These are phyloP conservation scores for Podilymbus podiceps DNA, from an alignment of 2,113 vertebrate genomes.

Conservation along the genomic window DNA sequence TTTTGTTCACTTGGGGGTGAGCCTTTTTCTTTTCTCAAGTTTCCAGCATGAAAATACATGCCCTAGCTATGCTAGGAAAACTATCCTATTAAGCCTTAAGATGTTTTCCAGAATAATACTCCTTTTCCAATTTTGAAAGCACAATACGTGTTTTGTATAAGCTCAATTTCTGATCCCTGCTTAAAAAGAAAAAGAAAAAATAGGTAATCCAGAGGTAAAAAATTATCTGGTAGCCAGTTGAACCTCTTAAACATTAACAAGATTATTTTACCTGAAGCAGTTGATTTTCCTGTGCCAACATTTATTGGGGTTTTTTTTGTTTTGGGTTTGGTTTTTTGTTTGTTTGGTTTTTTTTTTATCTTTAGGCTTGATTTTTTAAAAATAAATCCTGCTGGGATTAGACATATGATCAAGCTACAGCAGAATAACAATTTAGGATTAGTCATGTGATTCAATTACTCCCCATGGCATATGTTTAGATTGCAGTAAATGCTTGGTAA, in stretches of 20 bases:
- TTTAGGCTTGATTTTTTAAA: background rate
- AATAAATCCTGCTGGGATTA: background rate
- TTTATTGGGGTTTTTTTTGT: too few relatives aligned
- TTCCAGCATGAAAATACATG: background rate
- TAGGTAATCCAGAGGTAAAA: background rate
- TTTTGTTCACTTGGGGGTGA: background rate
- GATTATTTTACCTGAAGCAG: background rate
- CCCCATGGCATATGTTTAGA: background rate
- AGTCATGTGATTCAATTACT: background rate
- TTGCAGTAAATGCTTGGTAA: background rate
- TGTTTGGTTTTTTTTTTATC: background rate
- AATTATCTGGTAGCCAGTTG: background rate
- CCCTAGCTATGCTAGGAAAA: background rate
- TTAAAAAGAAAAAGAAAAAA: background rate
- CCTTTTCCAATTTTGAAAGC: background rate
- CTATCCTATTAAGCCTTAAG: background rate
- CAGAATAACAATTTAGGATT: background rate
- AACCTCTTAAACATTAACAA: background rate
- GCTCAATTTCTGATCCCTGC: background rate
- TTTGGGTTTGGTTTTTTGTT: background rate
- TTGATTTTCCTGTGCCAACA: background rate
- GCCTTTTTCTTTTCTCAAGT: background rate
- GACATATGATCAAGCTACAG: background rate
- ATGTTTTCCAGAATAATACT: background rate
- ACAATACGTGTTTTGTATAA: background rate